Percentiles rank a stretch among this genome's conserved stretches.
Conservation (phyloP, 2,888 invertebrate species). For the Noctua fimbriata region DNA sequence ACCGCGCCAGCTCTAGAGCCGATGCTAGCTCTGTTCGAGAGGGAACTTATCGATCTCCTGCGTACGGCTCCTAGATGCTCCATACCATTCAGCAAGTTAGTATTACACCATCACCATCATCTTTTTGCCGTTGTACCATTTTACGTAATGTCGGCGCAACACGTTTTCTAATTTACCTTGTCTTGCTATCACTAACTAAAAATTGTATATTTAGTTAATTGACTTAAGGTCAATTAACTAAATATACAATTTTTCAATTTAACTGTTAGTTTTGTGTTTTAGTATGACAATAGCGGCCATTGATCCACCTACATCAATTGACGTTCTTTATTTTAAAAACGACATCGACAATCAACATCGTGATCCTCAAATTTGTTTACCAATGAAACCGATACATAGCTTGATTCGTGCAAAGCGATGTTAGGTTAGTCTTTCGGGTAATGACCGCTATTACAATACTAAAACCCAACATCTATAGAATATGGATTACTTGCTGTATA, state of each 20-base stretch:
- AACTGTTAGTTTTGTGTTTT: neutral
- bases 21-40: conserved; percentile 94
- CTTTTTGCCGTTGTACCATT: neutral
- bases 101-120: conserved; percentile 33
- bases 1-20: conserved; percentile 92
- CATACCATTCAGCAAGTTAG: conserved; percentile 92
- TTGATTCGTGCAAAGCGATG: no score
- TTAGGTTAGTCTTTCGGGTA: no score
- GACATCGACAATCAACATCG: neutral
- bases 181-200: neutral
- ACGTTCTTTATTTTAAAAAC: neutral
- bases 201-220: no score
- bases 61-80: conserved; percentile 95
- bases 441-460: no score
- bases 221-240: neutral
- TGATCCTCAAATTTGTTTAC: neutral
- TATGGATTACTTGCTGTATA: neutral
- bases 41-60: conserved; percentile 96
- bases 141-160: neutral
- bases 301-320: neutral
- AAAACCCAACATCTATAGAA: neutral
- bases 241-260: neutral
- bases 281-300: neutral
- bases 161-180: neutral
- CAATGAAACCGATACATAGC: no score